Conservation (phyloP, 2,113 vertebrate genomes). For the Sander vitreus region DNA sequence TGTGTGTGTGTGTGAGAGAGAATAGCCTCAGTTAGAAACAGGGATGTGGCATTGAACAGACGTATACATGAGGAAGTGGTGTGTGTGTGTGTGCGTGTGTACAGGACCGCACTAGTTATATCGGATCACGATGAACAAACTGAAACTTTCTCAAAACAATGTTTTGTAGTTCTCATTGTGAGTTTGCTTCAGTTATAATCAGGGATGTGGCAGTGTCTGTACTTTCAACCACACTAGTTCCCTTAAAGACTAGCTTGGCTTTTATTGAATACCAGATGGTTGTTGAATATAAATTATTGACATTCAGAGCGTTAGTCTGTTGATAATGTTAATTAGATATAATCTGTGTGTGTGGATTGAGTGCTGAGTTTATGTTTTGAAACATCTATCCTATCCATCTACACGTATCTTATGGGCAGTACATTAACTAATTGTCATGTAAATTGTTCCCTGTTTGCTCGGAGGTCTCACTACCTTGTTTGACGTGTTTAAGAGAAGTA, state of each 20-base stretch:
- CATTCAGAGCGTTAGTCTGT: not conserved
- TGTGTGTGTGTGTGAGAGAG: too few relatives aligned
- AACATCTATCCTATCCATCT: not conserved
- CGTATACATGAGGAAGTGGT: not conserved
- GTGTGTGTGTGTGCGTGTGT: not conserved
- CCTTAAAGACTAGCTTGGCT: not conserved
- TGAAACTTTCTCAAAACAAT: not conserved
- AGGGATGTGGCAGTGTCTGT: not conserved
- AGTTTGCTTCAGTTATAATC: not conserved
- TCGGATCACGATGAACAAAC: not conserved
- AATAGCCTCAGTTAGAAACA: not conserved
- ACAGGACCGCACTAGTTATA: not conserved
- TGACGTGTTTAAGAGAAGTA: slow-evolving; percentile 6
- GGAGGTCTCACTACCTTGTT: not conserved
- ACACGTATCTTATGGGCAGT: not conserved
- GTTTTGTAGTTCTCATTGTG: not conserved
- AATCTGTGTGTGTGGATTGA: too few relatives aligned
- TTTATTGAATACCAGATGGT: not conserved
- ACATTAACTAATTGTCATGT: not conserved
- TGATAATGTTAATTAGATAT: not conserved
- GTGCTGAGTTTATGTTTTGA: not conserved
- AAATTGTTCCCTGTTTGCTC: not conserved
- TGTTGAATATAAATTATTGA: not conserved
- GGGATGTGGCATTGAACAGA: slow-evolving; percentile 1
- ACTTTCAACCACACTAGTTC: not conserved